phyloP scores from a whole-genome alignment of 2,888 invertebrate genomes.

The Dryocosmus kuriphilus region DNA sequence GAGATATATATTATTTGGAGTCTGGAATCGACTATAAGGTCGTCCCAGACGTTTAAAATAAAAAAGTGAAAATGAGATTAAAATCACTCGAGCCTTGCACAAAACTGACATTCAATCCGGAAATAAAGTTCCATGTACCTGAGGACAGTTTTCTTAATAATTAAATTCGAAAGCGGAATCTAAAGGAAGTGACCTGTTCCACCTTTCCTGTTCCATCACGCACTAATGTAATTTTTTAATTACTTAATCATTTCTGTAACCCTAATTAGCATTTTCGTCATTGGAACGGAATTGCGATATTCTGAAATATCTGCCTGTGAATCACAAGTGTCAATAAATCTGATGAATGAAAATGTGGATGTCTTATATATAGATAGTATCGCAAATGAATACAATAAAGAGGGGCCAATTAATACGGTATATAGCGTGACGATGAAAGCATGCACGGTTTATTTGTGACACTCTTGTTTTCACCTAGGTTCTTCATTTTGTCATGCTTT shows the following conservation, averaged over 20 bases:
- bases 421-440: slow-evolving; percentile 32
- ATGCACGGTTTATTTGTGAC: slow-evolving; percentile 35
- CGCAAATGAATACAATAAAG: not conserved
- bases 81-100: not conserved
- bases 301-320: not conserved
- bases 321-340: not conserved
- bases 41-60: not conserved
- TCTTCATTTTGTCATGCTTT: slow-evolving; percentile 40
- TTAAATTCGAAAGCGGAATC: slow-evolving; percentile 28
- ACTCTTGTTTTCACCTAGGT: slow-evolving; percentile 49
- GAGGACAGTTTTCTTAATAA: slow-evolving; percentile 5
- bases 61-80: slow-evolving; percentile 15
- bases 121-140: slow-evolving; percentile 20
- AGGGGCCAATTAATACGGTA: slow-evolving; percentile 17
- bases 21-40: slow-evolving; percentile 4
- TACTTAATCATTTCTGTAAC: not conserved
- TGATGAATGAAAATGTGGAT: not conserved
- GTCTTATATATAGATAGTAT: not conserved
- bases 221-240: not conserved
- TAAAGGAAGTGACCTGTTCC: not conserved
- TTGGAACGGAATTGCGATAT: not conserved
- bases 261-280: not conserved
- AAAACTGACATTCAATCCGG: slow-evolving; percentile 24
- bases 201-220: too few relatives aligned
- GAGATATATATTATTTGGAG: not conserved